phyloP scores from a whole-genome alignment of 2,113 vertebrate species.

The Oncorhynchus clarkii region DNA sequence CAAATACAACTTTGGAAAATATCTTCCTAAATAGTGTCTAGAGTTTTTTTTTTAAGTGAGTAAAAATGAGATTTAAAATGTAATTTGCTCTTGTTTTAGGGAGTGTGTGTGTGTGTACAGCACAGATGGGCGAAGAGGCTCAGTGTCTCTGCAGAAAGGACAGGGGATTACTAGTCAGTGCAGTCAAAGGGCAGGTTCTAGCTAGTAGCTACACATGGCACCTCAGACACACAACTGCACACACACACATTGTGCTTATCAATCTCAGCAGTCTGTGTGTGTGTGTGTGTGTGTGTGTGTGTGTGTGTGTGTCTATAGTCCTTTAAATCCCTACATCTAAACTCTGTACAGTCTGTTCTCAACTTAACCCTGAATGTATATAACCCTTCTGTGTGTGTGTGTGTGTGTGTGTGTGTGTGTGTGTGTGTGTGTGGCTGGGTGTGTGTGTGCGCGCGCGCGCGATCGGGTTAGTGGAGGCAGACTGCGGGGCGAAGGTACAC shows the following conservation, averaged over 20 bases:
- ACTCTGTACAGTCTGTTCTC: not conserved
- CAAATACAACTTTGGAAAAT: too few species aligned
- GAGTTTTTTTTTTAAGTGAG: not conserved
- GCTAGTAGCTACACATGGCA: not conserved
- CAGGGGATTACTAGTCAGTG: not conserved
- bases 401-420: not conserved
- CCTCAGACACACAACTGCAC: not conserved
- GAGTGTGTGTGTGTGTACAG: not conserved
- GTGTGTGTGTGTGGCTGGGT: not conserved
- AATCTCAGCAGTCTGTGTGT: not conserved
- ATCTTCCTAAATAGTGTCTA: too few species aligned
- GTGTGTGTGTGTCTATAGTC: not conserved
- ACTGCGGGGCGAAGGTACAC: slow-evolving; percentile 32
- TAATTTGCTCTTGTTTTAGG: too few species aligned
- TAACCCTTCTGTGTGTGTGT: not conserved
- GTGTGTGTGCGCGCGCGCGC: too few species aligned
- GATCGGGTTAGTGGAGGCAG: not conserved
- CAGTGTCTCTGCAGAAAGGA: not conserved
- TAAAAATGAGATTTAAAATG: not conserved
- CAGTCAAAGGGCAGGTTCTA: not conserved
- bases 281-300: not conserved
- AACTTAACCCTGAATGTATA: not conserved
- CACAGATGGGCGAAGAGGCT: slow-evolving; percentile 1
- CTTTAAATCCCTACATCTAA: not conserved
- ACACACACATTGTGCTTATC: not conserved